phyloP scores from a whole-genome alignment of 1,140 invertebrate genomes.

The Ptiloglossa arizonensis region DNA sequence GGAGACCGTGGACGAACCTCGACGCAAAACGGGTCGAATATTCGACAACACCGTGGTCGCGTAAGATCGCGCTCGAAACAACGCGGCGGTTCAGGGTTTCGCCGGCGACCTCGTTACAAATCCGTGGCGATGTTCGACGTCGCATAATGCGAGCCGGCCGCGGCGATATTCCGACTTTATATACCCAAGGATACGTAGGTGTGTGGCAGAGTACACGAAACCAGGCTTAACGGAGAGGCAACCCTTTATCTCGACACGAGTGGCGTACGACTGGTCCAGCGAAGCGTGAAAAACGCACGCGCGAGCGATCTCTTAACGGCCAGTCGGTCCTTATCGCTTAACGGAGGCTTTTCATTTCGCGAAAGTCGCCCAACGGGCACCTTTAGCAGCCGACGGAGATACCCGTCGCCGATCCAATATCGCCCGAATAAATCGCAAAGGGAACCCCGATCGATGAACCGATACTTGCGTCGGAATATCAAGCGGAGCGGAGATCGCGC shows the following conservation, averaged over 20 bases:
- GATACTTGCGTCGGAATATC: constrained; percentile 24
- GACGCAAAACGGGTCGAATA: too few relatives aligned
- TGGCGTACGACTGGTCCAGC: constrained; percentile 47
- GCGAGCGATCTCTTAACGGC: constrained; percentile 58
- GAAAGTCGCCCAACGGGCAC: constrained; percentile 48
- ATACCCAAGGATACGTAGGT: constrained; percentile 20
- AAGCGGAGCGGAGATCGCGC: neutral
- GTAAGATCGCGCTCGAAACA: constrained; percentile 21
- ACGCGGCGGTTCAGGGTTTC: neutral
- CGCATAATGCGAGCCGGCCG: constrained; percentile 17
- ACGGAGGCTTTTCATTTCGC: constrained; percentile 63
- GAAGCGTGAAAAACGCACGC: constrained; percentile 60
- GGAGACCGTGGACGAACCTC: too few relatives aligned
- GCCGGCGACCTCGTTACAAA: constrained; percentile 33
- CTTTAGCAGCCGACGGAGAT: constrained; percentile 31
- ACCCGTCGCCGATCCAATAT: constrained; percentile 38
- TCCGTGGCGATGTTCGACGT: constrained; percentile 25
- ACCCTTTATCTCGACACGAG: constrained; percentile 59
- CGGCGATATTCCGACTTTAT: constrained; percentile 28
- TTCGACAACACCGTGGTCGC: too few relatives aligned
- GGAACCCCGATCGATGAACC: constrained; percentile 15
- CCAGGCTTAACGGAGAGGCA: constrained; percentile 53
- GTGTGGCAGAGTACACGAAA: constrained; percentile 53
- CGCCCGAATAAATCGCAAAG: constrained; percentile 12
- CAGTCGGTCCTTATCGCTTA: constrained; percentile 56